Evolutionary conservation across 2,797 vertebrate genomes (phyloP).

Genomic region (Phoxinus dragarum): DNA sequence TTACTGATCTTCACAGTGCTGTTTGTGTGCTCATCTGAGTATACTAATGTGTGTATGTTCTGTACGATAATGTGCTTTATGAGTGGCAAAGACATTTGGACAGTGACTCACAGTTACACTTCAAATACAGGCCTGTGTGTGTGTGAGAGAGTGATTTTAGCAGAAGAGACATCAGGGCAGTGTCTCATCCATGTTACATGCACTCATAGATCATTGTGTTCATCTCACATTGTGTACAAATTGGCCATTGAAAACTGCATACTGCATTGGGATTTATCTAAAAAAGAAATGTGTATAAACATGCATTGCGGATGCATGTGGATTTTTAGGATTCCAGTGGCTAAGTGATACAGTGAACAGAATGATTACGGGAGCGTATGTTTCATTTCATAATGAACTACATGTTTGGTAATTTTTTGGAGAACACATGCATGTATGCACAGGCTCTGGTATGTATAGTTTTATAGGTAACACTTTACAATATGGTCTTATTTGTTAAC

Average conservation of each 20-base stretch:
- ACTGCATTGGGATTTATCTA: background rate
- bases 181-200: slow-evolving; percentile 9
- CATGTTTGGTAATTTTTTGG: background rate
- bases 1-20: background rate
- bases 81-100: background rate
- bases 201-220: background rate
- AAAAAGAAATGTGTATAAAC: background rate
- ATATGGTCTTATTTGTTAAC: background rate
- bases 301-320: background rate
- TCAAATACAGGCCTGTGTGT: background rate
- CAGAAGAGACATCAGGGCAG: background rate
- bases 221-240: background rate
- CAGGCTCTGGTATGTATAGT: background rate
- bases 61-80: background rate
- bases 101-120: background rate
- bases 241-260: background rate
- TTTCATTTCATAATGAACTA: background rate
- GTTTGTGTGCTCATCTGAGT: background rate
- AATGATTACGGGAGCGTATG: background rate
- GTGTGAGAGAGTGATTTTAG: background rate
- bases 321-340: background rate
- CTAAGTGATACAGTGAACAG: background rate
- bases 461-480: background rate
- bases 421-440: background rate
- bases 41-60: background rate